A percentile compares a stretch with the other conserved stretches of the same genome.
phyloP scores from a whole-genome alignment of 2,113 vertebrate species.

The Oncorhynchus masou region DNA sequence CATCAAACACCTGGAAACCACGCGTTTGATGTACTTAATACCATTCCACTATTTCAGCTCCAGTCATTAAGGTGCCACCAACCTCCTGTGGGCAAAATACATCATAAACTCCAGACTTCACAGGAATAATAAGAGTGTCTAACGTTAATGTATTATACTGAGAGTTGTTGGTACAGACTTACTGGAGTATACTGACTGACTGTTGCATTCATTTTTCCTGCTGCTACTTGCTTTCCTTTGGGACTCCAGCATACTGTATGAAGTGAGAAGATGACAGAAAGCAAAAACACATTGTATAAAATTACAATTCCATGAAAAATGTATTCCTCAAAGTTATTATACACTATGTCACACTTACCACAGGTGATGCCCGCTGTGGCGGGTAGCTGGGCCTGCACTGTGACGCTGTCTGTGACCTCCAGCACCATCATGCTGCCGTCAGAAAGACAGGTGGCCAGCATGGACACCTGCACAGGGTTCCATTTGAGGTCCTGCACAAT shows the following conservation, averaged over 20 bases:
- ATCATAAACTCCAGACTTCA: background rate
- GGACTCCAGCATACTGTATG: slow-evolving; percentile 94
- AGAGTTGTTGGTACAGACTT: slow-evolving; percentile 59
- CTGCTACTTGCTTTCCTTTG: slow-evolving; percentile 95
- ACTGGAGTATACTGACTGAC: slow-evolving; percentile 94
- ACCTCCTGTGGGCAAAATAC: background rate
- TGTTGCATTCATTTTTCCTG: slow-evolving; percentile 88
- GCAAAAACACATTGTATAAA: too few species aligned
- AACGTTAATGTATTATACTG: too few species aligned
- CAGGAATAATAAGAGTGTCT: too few species aligned
- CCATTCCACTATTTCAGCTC: too few species aligned
- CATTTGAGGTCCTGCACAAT: slow-evolving; percentile 89
- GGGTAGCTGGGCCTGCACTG: slow-evolving; percentile 77
- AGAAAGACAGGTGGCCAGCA: slow-evolving; percentile 83
- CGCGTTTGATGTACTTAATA: too few species aligned
- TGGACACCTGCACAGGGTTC: slow-evolving; percentile 79
- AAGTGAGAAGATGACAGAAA: slow-evolving; percentile 29
- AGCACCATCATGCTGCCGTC: slow-evolving; percentile 89
- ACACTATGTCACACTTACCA: slow-evolving; percentile 44
- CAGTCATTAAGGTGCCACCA: too few species aligned
- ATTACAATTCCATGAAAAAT: background rate
- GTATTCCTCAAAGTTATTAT: background rate
- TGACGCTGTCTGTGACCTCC: slow-evolving; percentile 80
- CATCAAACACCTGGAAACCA: too few species aligned
- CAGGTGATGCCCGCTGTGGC: slow-evolving; percentile 82